phyloP scores from a whole-genome alignment of 2,888 invertebrate genomes.

The Lysandra bellargus region DNA sequence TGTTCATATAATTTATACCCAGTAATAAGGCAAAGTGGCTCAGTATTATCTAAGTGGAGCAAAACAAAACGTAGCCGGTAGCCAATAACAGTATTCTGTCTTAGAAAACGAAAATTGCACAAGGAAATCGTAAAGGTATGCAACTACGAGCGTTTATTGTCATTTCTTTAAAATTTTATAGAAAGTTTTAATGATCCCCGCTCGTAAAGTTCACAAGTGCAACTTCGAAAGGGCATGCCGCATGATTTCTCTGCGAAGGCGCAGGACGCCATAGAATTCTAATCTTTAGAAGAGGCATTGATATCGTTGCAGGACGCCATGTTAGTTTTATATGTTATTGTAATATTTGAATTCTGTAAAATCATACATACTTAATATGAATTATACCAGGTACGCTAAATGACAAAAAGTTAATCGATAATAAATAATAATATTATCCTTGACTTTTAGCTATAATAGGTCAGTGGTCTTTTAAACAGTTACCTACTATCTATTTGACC shows the following conservation, averaged over 20 bases:
- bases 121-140: background rate
- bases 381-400: background rate
- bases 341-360: background rate
- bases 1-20: background rate
- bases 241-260: background rate
- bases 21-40: background rate
- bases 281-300: too few species aligned
- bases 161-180: background rate
- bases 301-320: too few species aligned
- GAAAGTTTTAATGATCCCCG: slow-evolving; percentile 8
- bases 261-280: background rate
- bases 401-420: background rate
- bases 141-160: background rate
- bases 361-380: background rate
- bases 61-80: background rate
- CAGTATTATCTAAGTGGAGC: background rate
- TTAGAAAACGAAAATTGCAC: background rate
- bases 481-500: too few species aligned
- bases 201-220: background rate
- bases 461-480: background rate
- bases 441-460: background rate
- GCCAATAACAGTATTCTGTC: background rate
- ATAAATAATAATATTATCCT: background rate
- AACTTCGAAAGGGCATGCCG: background rate
- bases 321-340: background rate